Base-by-base conservation (phyloP, 1,140 invertebrate species). In the Nasonia longicornis region DNA sequence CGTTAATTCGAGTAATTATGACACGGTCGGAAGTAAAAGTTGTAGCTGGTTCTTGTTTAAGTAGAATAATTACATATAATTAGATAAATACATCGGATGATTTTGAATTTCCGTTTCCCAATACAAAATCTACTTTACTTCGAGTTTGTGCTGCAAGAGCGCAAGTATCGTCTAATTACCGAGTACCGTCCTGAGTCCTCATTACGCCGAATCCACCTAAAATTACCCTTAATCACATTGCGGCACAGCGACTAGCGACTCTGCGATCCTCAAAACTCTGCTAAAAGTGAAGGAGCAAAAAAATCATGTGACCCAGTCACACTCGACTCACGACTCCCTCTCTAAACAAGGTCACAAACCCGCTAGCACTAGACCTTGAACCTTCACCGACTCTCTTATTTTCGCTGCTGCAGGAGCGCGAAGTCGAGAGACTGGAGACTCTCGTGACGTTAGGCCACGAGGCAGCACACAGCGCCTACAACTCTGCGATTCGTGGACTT, bases 361-460 rank as follows among this genome's bases (percentile, higher is more conserved):
- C 52, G 14, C 11, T 67, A 22, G 20, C 64, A 69, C 66, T 35
- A 69, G 64, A 67, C 38, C 38, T 72, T 72, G n/a, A 42, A 58
- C 52, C 20, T 58, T 58, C 52, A n/a, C 20, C 52, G 52, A 58
- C 3, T 20, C 6, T 45, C 22, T 77, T 20, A 38, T 45, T 66
- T 16, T 29, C 52, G 3, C 4, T 69, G 8, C 14, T 85, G 73
- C 78, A 91, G 90, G 85, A 87, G 42, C 67, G 42, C 7, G 86
- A 86, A 71, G 82, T 91, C 10, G 84, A 84, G 7, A 84, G 85
- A 83, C 77, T 91, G n/a, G 87, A 89, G n/a, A 29, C 70, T n/a
- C 79, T 88, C n/a, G 79, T 86, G 31, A 79, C 83, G 8, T 16
- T 85, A 7, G 84, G 86, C 38, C 66, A 86, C 22, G 38, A 80